Evolutionary conservation across 2,888 invertebrate species (phyloP).

Genomic region (Adelognathus sp.): DNA sequence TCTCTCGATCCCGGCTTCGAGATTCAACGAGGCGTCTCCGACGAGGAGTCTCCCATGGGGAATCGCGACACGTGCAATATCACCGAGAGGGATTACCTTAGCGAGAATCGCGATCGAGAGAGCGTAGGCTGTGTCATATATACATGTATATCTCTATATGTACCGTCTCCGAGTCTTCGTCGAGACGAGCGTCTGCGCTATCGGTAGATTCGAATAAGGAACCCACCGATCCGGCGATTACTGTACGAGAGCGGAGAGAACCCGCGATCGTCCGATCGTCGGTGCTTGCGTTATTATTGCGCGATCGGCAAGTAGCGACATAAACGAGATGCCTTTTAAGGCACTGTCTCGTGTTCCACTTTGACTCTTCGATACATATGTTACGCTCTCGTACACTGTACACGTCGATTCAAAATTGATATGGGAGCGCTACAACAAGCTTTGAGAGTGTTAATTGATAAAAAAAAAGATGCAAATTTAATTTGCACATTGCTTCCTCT

Average conservation of each 20-base stretch:
- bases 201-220: constrained; percentile 56
- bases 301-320: constrained; percentile 62
- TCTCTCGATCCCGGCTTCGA: constrained; percentile 20
- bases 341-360: constrained; percentile 73
- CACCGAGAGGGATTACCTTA: constrained; percentile 41
- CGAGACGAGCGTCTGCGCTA: not conserved
- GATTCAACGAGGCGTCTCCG: constrained; percentile 20
- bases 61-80: constrained; percentile 38
- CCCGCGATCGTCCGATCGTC: not conserved
- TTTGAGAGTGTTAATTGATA: too few relatives aligned
- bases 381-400: too few relatives aligned
- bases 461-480: too few relatives aligned
- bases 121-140: constrained; percentile 29
- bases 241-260: constrained; percentile 8
- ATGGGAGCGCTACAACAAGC: too few relatives aligned
- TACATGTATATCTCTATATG: too few relatives aligned
- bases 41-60: constrained; percentile 3
- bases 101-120: constrained; percentile 23
- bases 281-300: constrained; percentile 35
- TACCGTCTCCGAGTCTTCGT: too few relatives aligned
- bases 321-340: constrained; percentile 72
- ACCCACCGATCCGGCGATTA: constrained; percentile 2
- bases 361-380: constrained; percentile 49
- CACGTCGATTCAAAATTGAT: too few relatives aligned
- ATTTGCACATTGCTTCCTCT: too few relatives aligned